Conservation (phyloP, 2,113 vertebrate genomes). For the Cheilinus undulatus region DNA sequence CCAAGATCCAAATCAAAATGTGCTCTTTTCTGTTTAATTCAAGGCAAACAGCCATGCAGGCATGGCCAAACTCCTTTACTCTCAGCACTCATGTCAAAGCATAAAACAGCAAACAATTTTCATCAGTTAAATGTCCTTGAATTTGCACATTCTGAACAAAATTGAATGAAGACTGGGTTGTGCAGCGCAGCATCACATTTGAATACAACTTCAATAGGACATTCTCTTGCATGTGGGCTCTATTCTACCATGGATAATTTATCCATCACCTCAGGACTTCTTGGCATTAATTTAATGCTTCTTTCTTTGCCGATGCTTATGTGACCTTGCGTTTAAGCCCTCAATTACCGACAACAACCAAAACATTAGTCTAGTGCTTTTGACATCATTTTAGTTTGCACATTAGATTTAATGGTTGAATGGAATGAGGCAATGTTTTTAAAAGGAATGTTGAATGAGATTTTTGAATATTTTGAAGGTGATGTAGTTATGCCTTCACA, state of each 20-base stretch:
- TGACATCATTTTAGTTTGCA: conserved; percentile 16
- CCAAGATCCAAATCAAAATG: conserved; percentile 47
- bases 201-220: conserved; percentile 63
- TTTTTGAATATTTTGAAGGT: neutral
- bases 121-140: conserved; percentile 65
- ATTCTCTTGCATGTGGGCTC: conserved; percentile 30
- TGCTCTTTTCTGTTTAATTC: conserved; percentile 32
- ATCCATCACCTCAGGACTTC: conserved; percentile 45
- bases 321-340: conserved; percentile 57
- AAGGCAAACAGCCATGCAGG: conserved; percentile 46
- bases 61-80: conserved; percentile 39
- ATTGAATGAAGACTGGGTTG: conserved; percentile 61
- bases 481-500: neutral
- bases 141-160: conserved; percentile 53
- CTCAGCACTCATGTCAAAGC: conserved; percentile 47
- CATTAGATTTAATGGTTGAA: conserved; percentile 17
- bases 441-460: neutral
- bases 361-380: conserved; percentile 35
- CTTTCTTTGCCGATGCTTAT: conserved; percentile 49
- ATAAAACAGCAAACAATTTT: conserved; percentile 69
- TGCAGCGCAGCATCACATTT: conserved; percentile 57
- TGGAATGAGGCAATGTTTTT: neutral
- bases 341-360: conserved; percentile 51
- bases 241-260: conserved; percentile 60
- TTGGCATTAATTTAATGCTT: conserved; percentile 56